Conservation (phyloP, 2,797 vertebrate species). For the Hemitrygon akajei region DNA sequence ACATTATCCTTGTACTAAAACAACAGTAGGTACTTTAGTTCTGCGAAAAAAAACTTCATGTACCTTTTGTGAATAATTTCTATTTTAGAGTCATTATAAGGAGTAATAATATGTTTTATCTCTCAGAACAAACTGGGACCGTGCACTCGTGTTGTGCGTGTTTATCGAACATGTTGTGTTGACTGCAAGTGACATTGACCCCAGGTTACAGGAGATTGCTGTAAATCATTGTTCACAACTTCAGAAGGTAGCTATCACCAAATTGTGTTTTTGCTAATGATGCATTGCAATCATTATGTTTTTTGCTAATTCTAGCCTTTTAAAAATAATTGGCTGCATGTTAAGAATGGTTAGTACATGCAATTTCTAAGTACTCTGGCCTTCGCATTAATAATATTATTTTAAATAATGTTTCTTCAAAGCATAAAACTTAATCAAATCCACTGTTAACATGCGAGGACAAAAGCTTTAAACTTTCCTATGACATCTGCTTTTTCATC, state of each 20-base stretch:
- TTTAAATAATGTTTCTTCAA: neutral
- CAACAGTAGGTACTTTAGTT: neutral
- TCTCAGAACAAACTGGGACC: constrained; percentile 54
- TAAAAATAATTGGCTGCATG: neutral
- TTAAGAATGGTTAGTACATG: neutral
- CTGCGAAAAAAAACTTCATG: neutral
- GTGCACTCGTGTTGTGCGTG: constrained; percentile 52
- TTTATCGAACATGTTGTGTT: constrained; percentile 58
- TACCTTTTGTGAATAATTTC: neutral
- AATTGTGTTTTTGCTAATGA: neutral
- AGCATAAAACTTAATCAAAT: neutral
- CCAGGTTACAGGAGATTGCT: constrained; percentile 46
- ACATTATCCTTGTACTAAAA: neutral
- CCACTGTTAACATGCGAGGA: too few relatives aligned
- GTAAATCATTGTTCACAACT: constrained; percentile 56
- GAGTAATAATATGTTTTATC: neutral
- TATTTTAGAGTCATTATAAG: neutral
- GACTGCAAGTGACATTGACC: constrained; percentile 39
- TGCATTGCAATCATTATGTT: neutral
- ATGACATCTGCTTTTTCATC: neutral
- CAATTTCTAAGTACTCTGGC: neutral
- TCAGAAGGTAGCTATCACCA: constrained; percentile 50
- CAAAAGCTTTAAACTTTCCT: neutral
- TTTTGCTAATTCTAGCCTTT: neutral
- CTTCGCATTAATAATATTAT: neutral